A percentile compares a stretch with the other conserved stretches of the same genome.
Conservation (phyloP, 2,797 vertebrate genomes). For the Amblyraja radiata region DNA sequence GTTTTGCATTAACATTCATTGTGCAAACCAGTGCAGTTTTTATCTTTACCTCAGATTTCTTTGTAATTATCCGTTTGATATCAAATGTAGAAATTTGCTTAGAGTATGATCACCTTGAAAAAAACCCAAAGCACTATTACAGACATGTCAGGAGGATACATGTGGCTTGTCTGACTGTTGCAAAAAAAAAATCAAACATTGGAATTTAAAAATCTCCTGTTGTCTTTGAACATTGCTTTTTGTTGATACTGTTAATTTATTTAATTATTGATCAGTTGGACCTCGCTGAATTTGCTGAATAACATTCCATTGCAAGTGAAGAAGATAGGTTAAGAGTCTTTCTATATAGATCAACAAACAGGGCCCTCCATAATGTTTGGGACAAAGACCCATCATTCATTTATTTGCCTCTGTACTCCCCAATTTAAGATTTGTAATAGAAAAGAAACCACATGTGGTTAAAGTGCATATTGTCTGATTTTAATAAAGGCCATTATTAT, state of each 20-base stretch:
- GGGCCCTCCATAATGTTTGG: too few species aligned
- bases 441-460: too few species aligned
- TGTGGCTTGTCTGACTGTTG: too few species aligned
- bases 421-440: too few species aligned
- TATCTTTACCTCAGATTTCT: neutral
- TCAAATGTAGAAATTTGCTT: neutral
- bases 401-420: too few species aligned
- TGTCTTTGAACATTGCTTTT: neutral
- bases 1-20: neutral
- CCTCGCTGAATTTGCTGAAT: neutral
- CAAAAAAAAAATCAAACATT: neutral
- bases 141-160: neutral
- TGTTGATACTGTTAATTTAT: neutral
- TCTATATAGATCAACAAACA: neutral
- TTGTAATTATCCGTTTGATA: neutral
- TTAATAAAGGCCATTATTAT: too few species aligned
- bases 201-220: neutral
- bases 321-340: neutral
- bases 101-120: neutral
- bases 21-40: neutral
- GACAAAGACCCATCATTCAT: too few species aligned
- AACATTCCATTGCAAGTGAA: neutral
- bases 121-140: neutral
- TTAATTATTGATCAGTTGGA: constrained; percentile 3
- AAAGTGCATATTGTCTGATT: too few species aligned